These are phyloP conservation scores for Ichneumon xanthorius DNA, from an alignment of 2,888 invertebrate species.

Conservation along the genomic window DNA sequence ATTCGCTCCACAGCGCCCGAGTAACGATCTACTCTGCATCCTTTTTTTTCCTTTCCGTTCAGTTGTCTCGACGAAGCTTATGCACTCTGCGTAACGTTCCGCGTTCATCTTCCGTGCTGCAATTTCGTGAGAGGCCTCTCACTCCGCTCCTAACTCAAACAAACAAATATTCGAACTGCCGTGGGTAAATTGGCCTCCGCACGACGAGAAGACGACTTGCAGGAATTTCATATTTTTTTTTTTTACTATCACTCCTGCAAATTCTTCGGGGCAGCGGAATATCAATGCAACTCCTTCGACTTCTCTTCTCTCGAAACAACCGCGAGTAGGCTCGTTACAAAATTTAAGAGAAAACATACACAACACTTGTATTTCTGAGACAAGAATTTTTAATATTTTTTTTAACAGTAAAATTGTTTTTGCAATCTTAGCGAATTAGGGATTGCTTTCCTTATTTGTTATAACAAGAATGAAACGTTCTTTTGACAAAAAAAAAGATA, in stretches of 20 bases:
- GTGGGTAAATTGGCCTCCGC: conserved; percentile 56
- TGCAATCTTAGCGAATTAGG: not conserved
- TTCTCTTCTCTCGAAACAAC: conserved; percentile 7
- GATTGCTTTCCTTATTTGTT: not conserved
- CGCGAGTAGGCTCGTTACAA: not conserved
- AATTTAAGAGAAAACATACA: not conserved
- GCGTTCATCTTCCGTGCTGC: conserved; percentile 32
- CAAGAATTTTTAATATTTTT: not conserved
- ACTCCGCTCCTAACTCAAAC: conserved; percentile 77
- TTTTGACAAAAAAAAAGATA: not conserved
- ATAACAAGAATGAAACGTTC: not conserved
- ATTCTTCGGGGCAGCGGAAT: conserved; percentile 27
- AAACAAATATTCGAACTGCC: conserved; percentile 72
- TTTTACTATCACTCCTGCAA: conserved; percentile 11
- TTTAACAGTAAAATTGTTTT: not conserved
- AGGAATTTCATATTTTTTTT: conserved; percentile 54
- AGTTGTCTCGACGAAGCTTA: conserved; percentile 55
- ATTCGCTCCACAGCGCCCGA: conserved; percentile 41
- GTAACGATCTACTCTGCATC: conserved; percentile 63
- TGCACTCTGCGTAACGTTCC: conserved; percentile 53
- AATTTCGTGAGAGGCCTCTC: conserved; percentile 42
- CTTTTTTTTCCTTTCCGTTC: conserved; percentile 51
- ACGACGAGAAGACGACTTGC: conserved; percentile 38
- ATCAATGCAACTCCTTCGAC: not conserved
- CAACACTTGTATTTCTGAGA: not conserved